phyloP scores from a whole-genome alignment of 2,113 vertebrate genomes.

The Alouatta palliata region DNA sequence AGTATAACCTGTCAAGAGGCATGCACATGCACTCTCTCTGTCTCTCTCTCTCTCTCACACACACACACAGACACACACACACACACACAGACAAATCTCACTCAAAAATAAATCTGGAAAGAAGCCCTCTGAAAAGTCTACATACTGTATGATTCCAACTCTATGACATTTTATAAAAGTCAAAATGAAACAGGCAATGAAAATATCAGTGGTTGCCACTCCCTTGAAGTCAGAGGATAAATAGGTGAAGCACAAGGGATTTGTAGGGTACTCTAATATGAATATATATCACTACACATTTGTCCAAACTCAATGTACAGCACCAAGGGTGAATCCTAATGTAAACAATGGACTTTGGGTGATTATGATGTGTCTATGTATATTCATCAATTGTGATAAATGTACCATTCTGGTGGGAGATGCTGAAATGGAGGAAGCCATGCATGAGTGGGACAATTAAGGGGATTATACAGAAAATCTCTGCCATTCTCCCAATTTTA shows the following conservation, averaged over 20 bases:
- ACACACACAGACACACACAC: not conserved
- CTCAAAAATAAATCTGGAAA: not conserved
- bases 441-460: not conserved
- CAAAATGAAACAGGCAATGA: not conserved
- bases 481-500: not conserved
- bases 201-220: not conserved
- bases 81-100: too few relatives aligned
- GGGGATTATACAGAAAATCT: not conserved
- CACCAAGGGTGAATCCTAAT: not conserved
- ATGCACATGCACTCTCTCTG: too few relatives aligned
- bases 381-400: not conserved
- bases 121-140: not conserved
- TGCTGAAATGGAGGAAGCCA: not conserved
- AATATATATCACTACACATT: not conserved
- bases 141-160: not conserved
- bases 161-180: not conserved
- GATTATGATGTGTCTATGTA: not conserved
- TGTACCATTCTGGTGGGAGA: not conserved
- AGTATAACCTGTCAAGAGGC: not conserved
- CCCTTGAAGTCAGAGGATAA: not conserved
- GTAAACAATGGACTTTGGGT: not conserved
- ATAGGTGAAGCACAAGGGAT: not conserved
- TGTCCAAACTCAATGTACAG: not conserved
- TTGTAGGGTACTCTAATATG: not conserved
- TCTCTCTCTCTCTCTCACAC: not conserved